Percentiles rank a stretch among this genome's conserved stretches.
Evolutionary conservation across 2,888 invertebrate species (phyloP).

Genomic region (Heliconius aoede): DNA sequence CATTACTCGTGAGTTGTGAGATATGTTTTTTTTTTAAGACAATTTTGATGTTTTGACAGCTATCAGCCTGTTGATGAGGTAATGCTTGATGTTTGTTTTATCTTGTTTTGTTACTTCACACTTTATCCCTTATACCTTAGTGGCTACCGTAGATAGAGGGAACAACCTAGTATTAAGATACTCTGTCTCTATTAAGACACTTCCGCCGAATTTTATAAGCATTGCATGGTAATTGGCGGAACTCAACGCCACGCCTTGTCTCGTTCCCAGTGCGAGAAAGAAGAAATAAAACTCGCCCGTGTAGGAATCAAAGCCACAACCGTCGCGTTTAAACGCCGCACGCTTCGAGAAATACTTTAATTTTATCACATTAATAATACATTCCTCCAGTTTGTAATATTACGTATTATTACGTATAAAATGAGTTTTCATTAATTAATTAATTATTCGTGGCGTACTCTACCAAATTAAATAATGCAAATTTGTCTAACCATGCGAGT

Average conservation of each 20-base stretch:
- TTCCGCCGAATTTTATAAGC: too few relatives aligned
- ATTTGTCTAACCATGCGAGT: conserved; percentile 38
- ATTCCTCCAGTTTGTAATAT: conserved; percentile 1
- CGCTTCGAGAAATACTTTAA: neutral
- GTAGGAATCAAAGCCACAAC: too few relatives aligned
- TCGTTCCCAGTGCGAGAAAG: neutral
- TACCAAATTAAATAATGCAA: conserved; percentile 40
- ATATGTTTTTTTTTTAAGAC: conserved; percentile 2
- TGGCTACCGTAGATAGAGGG: neutral
- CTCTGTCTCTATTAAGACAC: neutral
- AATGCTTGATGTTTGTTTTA: neutral
- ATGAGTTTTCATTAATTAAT: conserved; percentile 20
- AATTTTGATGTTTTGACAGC: conserved; percentile 16
- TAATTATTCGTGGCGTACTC: conserved; percentile 29
- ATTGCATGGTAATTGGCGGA: neutral
- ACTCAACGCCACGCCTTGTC: neutral
- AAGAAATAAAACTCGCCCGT: neutral
- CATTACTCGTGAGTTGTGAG: neutral
- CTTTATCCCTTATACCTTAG: neutral
- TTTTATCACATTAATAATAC: neutral
- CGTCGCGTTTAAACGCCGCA: too few relatives aligned
- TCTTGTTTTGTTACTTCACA: neutral
- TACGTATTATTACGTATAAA: conserved; percentile 8
- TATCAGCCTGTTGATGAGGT: neutral
- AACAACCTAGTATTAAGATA: neutral